phyloP scores from a whole-genome alignment of 2,113 vertebrate genomes.

The Himantopus leucocephalus region DNA sequence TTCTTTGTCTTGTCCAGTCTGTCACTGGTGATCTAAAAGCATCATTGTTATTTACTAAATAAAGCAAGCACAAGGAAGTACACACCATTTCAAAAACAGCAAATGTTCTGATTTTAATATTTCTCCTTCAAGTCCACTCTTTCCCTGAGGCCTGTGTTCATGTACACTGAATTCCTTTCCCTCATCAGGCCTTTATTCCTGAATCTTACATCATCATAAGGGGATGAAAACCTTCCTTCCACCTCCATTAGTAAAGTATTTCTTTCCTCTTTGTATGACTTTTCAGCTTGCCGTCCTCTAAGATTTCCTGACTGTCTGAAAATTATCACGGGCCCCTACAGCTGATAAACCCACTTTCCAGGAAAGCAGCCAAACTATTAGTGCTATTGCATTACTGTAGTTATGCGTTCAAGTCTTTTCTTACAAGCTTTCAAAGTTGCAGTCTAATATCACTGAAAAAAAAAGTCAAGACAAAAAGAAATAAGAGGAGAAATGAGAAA shows the following conservation, averaged over 20 bases:
- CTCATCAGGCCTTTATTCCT: neutral
- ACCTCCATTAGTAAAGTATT: neutral
- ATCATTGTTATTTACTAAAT: neutral
- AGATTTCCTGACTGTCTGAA: neutral
- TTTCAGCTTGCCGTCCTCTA: neutral
- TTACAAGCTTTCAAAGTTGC: neutral
- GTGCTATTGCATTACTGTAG: neutral
- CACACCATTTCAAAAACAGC: neutral
- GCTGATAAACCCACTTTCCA: neutral
- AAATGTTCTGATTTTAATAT: neutral
- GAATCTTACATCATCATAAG: neutral
- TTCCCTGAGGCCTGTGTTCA: neutral
- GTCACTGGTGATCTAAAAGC: neutral
- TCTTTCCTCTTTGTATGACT: neutral
- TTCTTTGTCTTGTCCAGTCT: neutral
- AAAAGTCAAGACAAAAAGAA: neutral
- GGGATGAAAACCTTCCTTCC: neutral
- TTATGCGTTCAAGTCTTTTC: neutral
- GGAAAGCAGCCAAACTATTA: neutral
- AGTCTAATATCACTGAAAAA: neutral
- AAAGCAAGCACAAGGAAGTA: neutral
- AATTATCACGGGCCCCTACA: neutral
- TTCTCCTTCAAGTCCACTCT: neutral
- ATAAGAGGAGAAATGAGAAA: neutral
- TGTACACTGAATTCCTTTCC: neutral